phyloP scores from a whole-genome alignment of 2,797 vertebrate genomes.

The Agapornis canus region DNA sequence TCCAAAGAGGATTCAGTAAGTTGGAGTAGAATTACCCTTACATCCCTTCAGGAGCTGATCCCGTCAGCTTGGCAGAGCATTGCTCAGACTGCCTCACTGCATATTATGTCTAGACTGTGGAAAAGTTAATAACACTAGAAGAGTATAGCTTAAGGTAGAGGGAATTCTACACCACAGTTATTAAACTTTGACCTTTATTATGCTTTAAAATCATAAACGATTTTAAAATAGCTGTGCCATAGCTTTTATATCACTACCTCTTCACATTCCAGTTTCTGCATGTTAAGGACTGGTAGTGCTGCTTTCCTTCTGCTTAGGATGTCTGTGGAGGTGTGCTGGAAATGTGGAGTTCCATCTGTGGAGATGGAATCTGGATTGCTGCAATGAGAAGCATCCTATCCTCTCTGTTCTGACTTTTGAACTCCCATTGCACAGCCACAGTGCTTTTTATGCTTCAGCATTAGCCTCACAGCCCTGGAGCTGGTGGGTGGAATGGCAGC shows the following conservation, averaged over 20 bases:
- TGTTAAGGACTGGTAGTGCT: fast-evolving
- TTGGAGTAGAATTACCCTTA: constrained; percentile 42
- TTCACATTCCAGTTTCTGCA: neutral
- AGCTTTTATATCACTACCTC: neutral
- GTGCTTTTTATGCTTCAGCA: neutral
- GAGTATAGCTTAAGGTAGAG: constrained; percentile 38
- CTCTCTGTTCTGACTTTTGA: neutral
- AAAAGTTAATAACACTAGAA: constrained; percentile 57
- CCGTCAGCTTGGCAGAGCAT: constrained; percentile 31
- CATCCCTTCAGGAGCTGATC: constrained; percentile 42
- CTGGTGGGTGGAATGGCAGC: neutral
- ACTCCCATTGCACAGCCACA: neutral
- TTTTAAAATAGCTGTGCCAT: constrained; percentile 6
- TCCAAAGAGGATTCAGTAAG: constrained; percentile 29
- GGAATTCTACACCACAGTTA: neutral
- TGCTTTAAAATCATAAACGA: constrained; percentile 52
- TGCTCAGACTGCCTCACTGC: neutral
- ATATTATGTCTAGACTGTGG: neutral
- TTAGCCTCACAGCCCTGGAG: neutral
- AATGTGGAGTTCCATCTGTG: neutral
- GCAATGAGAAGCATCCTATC: neutral
- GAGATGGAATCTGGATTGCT: neutral
- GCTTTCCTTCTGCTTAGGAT: neutral
- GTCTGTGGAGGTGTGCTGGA: neutral
- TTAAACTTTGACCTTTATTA: constrained; percentile 66